These are phyloP conservation scores for Caradrina clavipalpis DNA, from an alignment of 2,888 invertebrate species.

Conservation along the genomic window DNA sequence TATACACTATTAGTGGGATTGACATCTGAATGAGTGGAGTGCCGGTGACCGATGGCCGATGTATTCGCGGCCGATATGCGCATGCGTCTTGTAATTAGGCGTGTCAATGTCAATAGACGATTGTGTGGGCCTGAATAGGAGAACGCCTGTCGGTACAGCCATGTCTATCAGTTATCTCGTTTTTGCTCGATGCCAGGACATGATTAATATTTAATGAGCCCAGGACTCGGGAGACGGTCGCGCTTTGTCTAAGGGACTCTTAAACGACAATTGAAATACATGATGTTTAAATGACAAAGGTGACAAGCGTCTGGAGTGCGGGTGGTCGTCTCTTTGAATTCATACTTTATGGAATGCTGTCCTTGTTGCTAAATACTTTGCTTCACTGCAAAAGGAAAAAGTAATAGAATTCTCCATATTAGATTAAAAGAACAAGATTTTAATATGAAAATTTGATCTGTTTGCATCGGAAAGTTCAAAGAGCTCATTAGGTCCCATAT, in stretches of 20 bases:
- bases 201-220: constrained; percentile 64
- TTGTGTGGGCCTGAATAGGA: constrained; percentile 73
- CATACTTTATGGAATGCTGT: constrained; percentile 9
- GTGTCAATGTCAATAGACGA: constrained; percentile 79
- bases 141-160: constrained; percentile 65
- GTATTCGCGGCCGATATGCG: constrained; percentile 42
- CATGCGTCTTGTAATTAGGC: constrained; percentile 78
- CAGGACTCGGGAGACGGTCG: constrained; percentile 21
- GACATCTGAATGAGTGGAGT: constrained; percentile 80
- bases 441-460: neutral
- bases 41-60: constrained; percentile 60
- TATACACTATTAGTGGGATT: constrained; percentile 73
- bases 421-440: constrained; percentile 11
- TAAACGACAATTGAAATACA: constrained; percentile 53
- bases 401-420: neutral
- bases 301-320: constrained; percentile 15
- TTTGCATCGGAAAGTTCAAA: constrained; percentile 26
- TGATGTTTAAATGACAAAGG: constrained; percentile 41
- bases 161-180: constrained; percentile 56
- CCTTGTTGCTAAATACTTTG: neutral
- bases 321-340: constrained; percentile 43
- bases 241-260: constrained; percentile 40
- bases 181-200: constrained; percentile 58
- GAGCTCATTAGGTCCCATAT: constrained; percentile 14
- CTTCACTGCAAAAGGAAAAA: neutral